Percentiles rank a stretch among this genome's conserved stretches.
Evolutionary conservation across 2,888 invertebrate species (phyloP).

Genomic region (Eledone cirrhosa): DNA sequence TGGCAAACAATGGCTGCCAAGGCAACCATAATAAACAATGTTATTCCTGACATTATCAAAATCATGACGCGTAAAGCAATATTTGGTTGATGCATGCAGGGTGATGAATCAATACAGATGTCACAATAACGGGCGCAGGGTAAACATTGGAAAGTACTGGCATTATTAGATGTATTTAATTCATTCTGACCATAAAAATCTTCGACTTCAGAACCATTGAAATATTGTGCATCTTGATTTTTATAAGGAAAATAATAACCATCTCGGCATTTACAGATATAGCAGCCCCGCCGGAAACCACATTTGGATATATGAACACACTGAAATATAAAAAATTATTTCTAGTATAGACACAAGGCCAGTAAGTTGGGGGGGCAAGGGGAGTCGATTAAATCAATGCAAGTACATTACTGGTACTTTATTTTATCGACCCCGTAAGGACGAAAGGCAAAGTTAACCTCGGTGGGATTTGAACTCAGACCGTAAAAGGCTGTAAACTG

Average conservation of each 20-base stretch:
- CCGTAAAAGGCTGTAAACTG: too few species aligned
- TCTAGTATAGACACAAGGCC: too few species aligned
- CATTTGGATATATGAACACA: conserved; percentile 49
- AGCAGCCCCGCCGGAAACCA: conserved; percentile 60
- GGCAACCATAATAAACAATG: conserved; percentile 37
- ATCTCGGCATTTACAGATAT: conserved; percentile 52
- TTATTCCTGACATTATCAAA: conserved; percentile 38
- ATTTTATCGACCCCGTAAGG: too few species aligned
- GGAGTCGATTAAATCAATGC: too few species aligned
- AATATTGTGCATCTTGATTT: conserved; percentile 40
- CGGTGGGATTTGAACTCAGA: too few species aligned
- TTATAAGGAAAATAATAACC: conserved; percentile 62
- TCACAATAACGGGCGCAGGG: conserved; percentile 59
- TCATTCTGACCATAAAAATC: conserved; percentile 29
- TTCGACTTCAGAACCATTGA: conserved; percentile 52
- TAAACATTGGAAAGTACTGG: conserved; percentile 46
- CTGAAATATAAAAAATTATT: conserved; percentile 43
- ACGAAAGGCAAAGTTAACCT: too few species aligned
- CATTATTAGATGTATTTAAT: conserved; percentile 33
- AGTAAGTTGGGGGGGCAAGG: too few species aligned
- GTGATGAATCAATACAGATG: conserved; percentile 55
- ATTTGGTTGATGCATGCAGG: conserved; percentile 53
- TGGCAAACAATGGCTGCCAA: conserved; percentile 34
- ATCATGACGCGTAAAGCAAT: conserved; percentile 41
- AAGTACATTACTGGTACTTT: too few species aligned